A percentile compares a stretch with the other conserved stretches of the same genome.
Conservation (phyloP, 2,888 invertebrate genomes). For the Euspilapteryx auroguttella region DNA sequence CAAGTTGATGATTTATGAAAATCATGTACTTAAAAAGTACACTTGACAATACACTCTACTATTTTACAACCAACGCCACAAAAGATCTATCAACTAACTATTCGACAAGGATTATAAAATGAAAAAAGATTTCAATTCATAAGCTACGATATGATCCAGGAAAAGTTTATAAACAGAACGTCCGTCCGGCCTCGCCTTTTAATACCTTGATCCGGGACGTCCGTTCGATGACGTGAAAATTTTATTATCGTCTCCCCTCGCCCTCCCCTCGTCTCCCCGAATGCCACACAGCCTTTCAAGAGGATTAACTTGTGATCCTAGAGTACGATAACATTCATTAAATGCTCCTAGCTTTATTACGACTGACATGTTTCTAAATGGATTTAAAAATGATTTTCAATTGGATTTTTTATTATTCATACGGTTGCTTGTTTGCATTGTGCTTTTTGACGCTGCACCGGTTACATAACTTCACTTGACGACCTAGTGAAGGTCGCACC, state of each 20-base stretch:
- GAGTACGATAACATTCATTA: conserved; percentile 53
- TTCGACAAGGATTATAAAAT: no score
- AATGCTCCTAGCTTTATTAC: conserved; percentile 47
- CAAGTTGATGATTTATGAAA: no score
- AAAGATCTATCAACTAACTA: no score
- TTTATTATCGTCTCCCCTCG: conserved; percentile 33
- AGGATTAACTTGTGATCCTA: conserved; percentile 56
- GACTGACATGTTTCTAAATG: conserved; percentile 22
- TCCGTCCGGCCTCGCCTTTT: no score
- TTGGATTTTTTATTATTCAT: conserved; percentile 28
- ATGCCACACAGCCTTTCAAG: conserved; percentile 21
- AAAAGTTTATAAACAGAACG: no score
- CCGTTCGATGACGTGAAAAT: conserved; percentile 40
- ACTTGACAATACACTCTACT: no score
- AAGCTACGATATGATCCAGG: no score
- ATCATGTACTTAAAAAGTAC: no score
- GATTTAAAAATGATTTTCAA: conserved; percentile 28
- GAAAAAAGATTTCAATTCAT: no score
- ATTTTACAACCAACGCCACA: no score
- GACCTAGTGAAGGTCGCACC: no score
- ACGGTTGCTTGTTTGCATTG: conserved; percentile 2
- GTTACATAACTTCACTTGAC: no score
- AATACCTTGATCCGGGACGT: conserved; percentile 24
- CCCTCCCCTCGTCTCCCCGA: conserved; percentile 12
- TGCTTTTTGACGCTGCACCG: neutral